Percentiles rank a stretch among this genome's conserved stretches.
Evolutionary conservation across 2,113 vertebrate species (phyloP).

Genomic region (Mesitornis unicolor): DNA sequence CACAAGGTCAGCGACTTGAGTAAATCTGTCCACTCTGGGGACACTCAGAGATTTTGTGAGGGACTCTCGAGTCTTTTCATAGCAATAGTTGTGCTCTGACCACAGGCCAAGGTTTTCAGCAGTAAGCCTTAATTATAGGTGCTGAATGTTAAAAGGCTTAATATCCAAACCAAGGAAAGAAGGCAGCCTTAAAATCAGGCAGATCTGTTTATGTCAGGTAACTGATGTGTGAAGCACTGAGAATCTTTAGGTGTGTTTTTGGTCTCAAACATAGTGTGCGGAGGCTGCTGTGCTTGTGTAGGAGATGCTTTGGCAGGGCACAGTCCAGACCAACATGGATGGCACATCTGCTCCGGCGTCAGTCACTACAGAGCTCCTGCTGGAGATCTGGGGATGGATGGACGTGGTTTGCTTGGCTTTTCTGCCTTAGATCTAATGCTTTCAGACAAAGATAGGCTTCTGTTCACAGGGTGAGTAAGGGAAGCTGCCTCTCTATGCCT

Average conservation of each 20-base stretch:
- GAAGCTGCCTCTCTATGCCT: not conserved
- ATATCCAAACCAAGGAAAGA: not conserved
- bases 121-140: not conserved
- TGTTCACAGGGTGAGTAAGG: not conserved
- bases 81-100: not conserved
- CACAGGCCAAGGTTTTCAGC: not conserved
- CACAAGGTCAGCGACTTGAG: not conserved
- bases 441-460: not conserved
- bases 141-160: not conserved
- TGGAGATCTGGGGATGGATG: not conserved
- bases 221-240: not conserved
- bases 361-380: not conserved
- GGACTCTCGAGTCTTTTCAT: not conserved
- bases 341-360: not conserved
- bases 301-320: not conserved
- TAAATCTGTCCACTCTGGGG: not conserved
- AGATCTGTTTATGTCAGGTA: not conserved
- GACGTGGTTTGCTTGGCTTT: not conserved
- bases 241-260: not conserved
- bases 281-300: not conserved
- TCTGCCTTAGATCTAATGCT: not conserved
- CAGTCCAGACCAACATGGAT: not conserved
- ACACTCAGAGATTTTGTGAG: not conserved
- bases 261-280: rapidly evolving
- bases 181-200: not conserved